Evolutionary conservation across 2,797 vertebrate genomes (phyloP).

Genomic region (Heliangelus exortis): DNA sequence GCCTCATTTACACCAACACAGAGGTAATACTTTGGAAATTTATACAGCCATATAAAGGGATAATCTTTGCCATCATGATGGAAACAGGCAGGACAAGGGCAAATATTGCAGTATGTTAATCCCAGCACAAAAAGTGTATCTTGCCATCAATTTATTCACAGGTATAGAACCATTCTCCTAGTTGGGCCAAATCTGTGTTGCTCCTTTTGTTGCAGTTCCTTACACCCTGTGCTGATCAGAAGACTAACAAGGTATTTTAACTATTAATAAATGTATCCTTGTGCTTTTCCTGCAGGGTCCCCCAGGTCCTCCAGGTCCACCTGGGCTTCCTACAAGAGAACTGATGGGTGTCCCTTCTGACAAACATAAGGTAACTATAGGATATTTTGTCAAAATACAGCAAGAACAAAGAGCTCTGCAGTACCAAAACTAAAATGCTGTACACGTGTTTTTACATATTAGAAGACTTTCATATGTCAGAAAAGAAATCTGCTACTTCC

Average conservation of each 20-base stretch:
- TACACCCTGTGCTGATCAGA: not conserved
- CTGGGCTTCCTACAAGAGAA: conserved; percentile 66
- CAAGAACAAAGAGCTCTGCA: not conserved
- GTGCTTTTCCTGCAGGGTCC: conserved; percentile 76
- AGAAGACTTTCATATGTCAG: not conserved
- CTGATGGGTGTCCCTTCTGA: conserved; percentile 31
- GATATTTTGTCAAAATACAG: not conserved
- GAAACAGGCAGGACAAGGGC: not conserved
- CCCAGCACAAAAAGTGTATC: not conserved
- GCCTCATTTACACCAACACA: not conserved
- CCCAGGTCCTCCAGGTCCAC: conserved; percentile 75
- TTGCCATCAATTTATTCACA: not conserved
- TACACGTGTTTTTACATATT: not conserved
- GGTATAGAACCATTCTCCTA: not conserved
- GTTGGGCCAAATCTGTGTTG: not conserved
- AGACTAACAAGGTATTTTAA: not conserved
- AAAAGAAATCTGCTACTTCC: not conserved
- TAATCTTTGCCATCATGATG: not conserved
- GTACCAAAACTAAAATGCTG: not conserved
- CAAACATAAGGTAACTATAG: conserved; percentile 75
- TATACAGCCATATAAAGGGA: not conserved
- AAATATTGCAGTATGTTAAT: not conserved
- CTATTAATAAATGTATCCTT: not conserved
- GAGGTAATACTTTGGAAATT: not conserved
- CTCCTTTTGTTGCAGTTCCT: not conserved